phyloP scores from a whole-genome alignment of 2,797 vertebrate species.

The Ambastaia sidthimunki region DNA sequence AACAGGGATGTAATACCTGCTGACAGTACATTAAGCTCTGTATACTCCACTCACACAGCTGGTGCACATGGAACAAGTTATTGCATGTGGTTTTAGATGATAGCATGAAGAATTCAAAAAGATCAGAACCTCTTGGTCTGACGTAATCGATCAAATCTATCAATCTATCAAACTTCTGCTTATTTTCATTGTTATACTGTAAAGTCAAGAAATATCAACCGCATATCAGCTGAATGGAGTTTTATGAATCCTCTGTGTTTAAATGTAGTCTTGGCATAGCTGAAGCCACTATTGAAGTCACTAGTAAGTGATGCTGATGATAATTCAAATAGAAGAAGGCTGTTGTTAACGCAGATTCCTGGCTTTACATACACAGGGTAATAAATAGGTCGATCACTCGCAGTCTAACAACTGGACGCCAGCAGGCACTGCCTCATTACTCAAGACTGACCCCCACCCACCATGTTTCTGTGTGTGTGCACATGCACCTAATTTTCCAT shows the following conservation, averaged over 20 bases:
- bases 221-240: neutral
- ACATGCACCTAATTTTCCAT: constrained; percentile 56
- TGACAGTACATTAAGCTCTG: constrained; percentile 55
- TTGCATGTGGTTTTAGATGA: neutral
- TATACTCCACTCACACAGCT: constrained; percentile 40
- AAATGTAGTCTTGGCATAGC: neutral
- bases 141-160: neutral
- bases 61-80: constrained; percentile 19
- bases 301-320: constrained; percentile 74
- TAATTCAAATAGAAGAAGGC: constrained; percentile 70
- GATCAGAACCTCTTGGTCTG: neutral
- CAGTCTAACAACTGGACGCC: constrained; percentile 63
- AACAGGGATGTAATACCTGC: constrained; percentile 38
- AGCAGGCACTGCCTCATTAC: constrained; percentile 67
- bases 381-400: constrained; percentile 80
- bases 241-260: neutral
- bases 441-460: constrained; percentile 55
- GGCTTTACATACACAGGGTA: constrained; percentile 79
- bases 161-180: constrained; percentile 24
- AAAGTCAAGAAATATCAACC: neutral
- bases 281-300: too few species aligned
- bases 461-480: constrained; percentile 23
- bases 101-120: neutral
- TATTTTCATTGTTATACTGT: neutral
- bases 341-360: constrained; percentile 66